Evolutionary conservation across 2,797 vertebrate species (phyloP), one percentile per base, ranked within the genome.

Genomic region (Pangasius krempfi): DNA sequence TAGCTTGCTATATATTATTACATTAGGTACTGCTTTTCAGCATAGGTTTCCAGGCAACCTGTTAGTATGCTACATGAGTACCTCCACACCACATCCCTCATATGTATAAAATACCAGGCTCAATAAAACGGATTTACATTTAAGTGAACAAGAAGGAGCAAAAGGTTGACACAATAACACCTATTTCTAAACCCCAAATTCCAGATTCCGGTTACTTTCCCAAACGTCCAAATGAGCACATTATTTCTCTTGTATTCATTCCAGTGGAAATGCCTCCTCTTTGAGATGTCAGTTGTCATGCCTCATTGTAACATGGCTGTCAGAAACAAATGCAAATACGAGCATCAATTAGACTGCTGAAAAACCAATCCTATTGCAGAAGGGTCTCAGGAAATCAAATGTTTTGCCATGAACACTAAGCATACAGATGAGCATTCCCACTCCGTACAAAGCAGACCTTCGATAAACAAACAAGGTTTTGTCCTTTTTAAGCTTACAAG

Each of bases 361-460:
- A 79, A 89, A 90, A 85, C 52, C 82, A 87, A 79, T 70, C 72
- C 62, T 84, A 47, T 80, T 64, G 76, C 86, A 90, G 58, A 85
- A 84, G 54, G 85, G 90, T 90, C 90, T 90, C 89, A 91, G 87
- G 85, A 91, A 88, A 92, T 91, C 90, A 86, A 89, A 93, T 91
- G 91, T 90, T 90, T 90, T 90, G 78, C 87, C 81, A 64, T 27
- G 88, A 90, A 92, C 91, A 91, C 85, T 89, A 72, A 85, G 92
- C 90, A 90, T 91, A 90, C 89, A 91, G 89, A 92, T 90, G 89
- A 89, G 88, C 60, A 79, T 70, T 62, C 54, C 47, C 47, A 66
- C 80, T 75, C 81, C 72, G 90, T 78, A 91, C 73, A 88, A 89
- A 90, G 87, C 40, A 89, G 84, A 84, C 85, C 88, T 78, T 87